Base-by-base conservation (phyloP, 2,888 invertebrate species). In the Melieria picta region DNA sequence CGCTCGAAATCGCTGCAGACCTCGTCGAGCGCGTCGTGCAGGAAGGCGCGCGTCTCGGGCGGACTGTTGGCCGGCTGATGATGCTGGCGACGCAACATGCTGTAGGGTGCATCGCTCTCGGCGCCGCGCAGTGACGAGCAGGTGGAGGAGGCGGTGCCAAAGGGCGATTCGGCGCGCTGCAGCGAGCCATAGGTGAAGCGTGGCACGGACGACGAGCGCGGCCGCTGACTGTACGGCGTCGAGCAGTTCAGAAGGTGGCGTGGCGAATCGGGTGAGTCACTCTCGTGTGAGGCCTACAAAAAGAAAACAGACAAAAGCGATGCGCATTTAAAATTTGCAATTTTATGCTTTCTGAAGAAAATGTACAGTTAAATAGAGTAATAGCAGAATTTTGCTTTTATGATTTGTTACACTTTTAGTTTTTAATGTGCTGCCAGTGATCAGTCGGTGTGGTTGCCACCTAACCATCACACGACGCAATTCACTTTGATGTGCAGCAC, bases 1-100 rank as follows among this genome's bases (percentile, higher is more conserved):
- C 90, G 89, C 84, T 93, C 93, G 82, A 93, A 93, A 84, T 93
- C 93, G 69, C 89, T 89, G 72, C 93, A 90, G 71, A 91, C 93
- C 82, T 90, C 89, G 75, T 88, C 88, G 72, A 90, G 87, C 10
- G 87, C 89, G 75, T 89, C 89, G 65, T 81, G 86, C 3, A 87
- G 76, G 75, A 87, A 87, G 73, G 86, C 85, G 56, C 84, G 81
- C 60, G 84, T 83, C 79, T 85, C 87, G 74, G 85, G 85, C 48
- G 80, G 75, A 11, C 76, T 76, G 30, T 71, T 75, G 66, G 77
- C 75, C 76, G 77, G 66, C 74, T 74, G 56, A 57, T 61, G 60
- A 7, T 52, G 65, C 74, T 72, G 70, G 64, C 71, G 5, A 10
- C 67, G 71, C 56, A 50, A 72, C 75, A 55, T 75, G 74, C 71